phyloP scores from a whole-genome alignment of 2,797 vertebrate species.

The Myripristis jacobus region DNA sequence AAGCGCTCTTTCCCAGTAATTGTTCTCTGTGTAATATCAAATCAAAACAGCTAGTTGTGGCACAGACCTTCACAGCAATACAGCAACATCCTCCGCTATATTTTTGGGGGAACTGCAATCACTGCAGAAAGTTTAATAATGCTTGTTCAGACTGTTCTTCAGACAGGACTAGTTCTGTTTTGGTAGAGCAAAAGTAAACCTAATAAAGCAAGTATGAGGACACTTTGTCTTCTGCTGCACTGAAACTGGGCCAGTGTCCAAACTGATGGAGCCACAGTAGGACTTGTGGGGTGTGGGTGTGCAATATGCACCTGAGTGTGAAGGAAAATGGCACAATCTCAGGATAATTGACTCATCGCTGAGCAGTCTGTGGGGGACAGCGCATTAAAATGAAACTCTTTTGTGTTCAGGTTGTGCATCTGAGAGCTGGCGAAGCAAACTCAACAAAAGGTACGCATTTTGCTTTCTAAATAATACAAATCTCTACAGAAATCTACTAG shows the following conservation, averaged over 20 bases:
- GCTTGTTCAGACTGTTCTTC: background rate
- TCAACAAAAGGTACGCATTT: slow-evolving; percentile 29
- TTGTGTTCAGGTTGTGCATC: slow-evolving; percentile 29
- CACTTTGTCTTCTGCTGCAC: slow-evolving; percentile 1
- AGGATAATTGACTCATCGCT: slow-evolving; percentile 42
- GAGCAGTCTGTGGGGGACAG: slow-evolving; percentile 3
- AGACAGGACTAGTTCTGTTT: background rate
- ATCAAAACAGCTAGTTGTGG: background rate
- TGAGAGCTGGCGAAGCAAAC: background rate
- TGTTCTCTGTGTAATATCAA: background rate
- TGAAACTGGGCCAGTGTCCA: slow-evolving; percentile 16
- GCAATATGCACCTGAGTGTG: slow-evolving; percentile 25
- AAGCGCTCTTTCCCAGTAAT: background rate
- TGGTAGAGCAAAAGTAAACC: slow-evolving; percentile 6
- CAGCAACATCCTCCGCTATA: background rate
- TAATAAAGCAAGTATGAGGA: slow-evolving; percentile 28
- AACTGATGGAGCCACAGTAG: background rate
- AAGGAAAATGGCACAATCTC: slow-evolving; percentile 39
- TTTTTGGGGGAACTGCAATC: slow-evolving; percentile 1
- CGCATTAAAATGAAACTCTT: slow-evolving; percentile 45
- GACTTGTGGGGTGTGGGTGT: slow-evolving; percentile 3
- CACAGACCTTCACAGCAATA: background rate
- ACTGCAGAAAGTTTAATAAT: background rate
- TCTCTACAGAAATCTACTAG: slow-evolving; percentile 43
- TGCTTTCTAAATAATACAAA: slow-evolving; percentile 63